Base-by-base conservation (phyloP, 2,113 vertebrate species). In the Zosterops japonicus region DNA sequence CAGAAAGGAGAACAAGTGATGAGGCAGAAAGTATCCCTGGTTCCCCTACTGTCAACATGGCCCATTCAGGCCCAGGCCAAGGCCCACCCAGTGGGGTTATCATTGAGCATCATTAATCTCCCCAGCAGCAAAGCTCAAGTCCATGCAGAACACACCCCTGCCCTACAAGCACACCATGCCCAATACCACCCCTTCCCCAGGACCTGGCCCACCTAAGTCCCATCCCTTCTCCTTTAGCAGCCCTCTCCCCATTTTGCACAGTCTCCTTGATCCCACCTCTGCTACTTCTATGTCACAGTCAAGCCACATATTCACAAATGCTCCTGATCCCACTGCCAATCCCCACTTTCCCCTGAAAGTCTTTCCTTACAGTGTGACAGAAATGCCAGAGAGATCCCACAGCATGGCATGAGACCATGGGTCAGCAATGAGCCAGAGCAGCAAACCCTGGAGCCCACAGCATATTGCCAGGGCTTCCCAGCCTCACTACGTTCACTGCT, bases 71-170 rank as follows among this genome's bases (percentile, higher is more conserved):
- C 31, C 49, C 69, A 60, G 70, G 41, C 36, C 82, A 70, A 49
- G 12, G 57, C 35, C 29, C 7, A 2, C 63, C n/a, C 0, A 2
- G 53, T 50, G 31, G 24, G 28, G 35, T 61, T 0, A 0, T 33
- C 22, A 46, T 10, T 4, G 8, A 71, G 41, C n/a, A 72, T 33
- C 15, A 1, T 41, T 60, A 14, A 56, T 16, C 5, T 77, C 44
- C 17, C 60, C 59, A 56, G 16, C 50, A 69, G 74, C 27, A 72
- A 63, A 87, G 36, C 71, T 77, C 27, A 55, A 69, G 33, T 57
- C 59, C 59, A 44, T 39, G 49, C 53, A 61, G 65, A 76, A 69
- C 9, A 27, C 10, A 19, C 23, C 16, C 25, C 24, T 19, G 35
- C 31, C 50, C 69, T 57, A 46, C 18, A 70, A 47, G 15, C 41